These are phyloP conservation scores for Odontamblyopus lacepedii DNA, from an alignment of 2,797 vertebrate genomes.

Conservation along the genomic window DNA sequence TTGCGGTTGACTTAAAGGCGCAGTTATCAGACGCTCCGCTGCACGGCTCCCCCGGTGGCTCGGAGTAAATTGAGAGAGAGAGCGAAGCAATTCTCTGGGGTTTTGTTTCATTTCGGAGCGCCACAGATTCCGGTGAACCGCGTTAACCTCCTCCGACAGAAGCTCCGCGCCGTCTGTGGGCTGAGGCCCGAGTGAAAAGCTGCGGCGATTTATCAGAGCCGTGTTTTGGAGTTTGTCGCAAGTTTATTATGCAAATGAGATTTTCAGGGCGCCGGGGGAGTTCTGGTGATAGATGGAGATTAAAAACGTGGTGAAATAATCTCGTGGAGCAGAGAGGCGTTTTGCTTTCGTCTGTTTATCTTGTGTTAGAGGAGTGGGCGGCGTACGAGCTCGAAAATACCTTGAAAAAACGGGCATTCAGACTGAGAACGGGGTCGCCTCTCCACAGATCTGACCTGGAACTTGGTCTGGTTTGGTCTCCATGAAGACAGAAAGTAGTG, in stretches of 20 bases:
- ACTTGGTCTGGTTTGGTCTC: too few species aligned
- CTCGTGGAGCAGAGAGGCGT: background rate
- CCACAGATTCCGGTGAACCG: constrained; percentile 50
- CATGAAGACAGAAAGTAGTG: too few species aligned
- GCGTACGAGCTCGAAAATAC: too few species aligned
- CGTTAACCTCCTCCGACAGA: constrained; percentile 43
- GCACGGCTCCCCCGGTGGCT: constrained; percentile 40
- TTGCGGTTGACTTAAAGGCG: constrained; percentile 43
- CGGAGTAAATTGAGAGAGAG: constrained; percentile 55
- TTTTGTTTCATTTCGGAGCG: constrained; percentile 59
- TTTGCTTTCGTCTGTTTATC: background rate
- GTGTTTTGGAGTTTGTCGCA: background rate
- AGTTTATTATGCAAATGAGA: constrained; percentile 27
- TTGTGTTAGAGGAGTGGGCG: background rate
- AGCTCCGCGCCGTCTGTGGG: constrained; percentile 37
- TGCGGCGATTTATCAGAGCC: background rate
- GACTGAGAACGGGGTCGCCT: too few species aligned
- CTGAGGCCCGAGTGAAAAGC: constrained; percentile 25
- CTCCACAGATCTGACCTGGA: too few species aligned
- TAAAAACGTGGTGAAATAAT: background rate
- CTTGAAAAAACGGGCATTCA: too few species aligned
- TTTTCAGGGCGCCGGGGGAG: too few species aligned
- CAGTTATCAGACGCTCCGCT: constrained; percentile 48
- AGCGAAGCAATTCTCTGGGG: constrained; percentile 55
- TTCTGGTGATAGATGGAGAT: background rate